These are phyloP conservation scores for Chinchilla lanigera DNA, from an alignment of 2,113 vertebrate species.

Conservation along the genomic window DNA sequence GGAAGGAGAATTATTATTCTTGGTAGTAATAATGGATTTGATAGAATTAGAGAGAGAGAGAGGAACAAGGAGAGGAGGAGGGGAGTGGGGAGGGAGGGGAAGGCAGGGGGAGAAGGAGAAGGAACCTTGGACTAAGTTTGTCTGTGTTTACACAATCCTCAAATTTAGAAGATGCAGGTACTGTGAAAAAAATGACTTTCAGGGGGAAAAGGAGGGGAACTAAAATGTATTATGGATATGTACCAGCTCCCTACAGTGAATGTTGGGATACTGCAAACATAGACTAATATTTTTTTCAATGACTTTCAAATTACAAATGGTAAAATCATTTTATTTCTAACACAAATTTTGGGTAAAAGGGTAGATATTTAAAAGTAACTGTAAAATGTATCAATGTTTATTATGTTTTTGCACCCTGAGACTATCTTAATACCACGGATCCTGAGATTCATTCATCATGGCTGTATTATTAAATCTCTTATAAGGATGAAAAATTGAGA, in stretches of 20 bases:
- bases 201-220: neutral
- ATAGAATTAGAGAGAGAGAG: accelerated
- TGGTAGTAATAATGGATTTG: neutral
- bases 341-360: too few relatives aligned
- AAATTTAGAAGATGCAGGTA: neutral
- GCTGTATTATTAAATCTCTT: neutral
- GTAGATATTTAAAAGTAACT: neutral
- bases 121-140: neutral
- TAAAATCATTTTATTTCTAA: neutral
- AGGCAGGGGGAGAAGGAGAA: too few relatives aligned
- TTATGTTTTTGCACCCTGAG: neutral
- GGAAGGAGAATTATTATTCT: neutral
- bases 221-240: neutral
- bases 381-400: neutral
- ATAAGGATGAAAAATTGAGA: neutral
- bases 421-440: neutral
- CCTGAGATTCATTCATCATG: neutral
- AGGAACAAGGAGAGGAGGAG: too few relatives aligned
- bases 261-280: neutral
- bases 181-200: neutral
- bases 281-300: neutral
- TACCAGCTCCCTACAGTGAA: neutral
- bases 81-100: too few relatives aligned
- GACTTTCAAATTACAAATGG: neutral
- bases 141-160: neutral